These are phyloP conservation scores for Oscheius myriophilus DNA, from an alignment of 2,888 invertebrate species.

Conservation along the genomic window DNA sequence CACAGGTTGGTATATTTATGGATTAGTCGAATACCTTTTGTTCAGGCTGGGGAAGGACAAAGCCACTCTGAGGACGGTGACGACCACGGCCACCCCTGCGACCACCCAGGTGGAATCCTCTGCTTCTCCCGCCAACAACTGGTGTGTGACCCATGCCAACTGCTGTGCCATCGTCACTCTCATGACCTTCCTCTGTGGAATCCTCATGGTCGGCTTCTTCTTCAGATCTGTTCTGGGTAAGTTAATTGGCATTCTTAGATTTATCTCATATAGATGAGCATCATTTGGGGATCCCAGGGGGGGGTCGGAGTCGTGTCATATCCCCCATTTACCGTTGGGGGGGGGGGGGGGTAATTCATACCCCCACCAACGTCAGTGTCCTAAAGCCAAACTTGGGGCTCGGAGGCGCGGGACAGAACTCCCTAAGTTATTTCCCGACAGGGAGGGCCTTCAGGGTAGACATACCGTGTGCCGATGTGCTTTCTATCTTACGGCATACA, in stretches of 20 bases:
- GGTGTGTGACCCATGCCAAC: conserved; percentile 37
- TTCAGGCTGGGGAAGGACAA: conserved; percentile 41
- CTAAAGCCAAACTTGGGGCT: too few relatives aligned
- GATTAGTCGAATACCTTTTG: neutral
- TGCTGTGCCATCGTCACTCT: conserved; percentile 43
- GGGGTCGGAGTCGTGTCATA: too few relatives aligned
- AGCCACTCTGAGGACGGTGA: conserved; percentile 10
- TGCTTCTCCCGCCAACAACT: neutral
- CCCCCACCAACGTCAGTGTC: too few relatives aligned
- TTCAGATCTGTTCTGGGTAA: conserved; percentile 51
- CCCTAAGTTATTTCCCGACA: too few relatives aligned
- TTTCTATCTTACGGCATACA: too few relatives aligned
- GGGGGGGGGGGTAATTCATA: too few relatives aligned
- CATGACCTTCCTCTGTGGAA: conserved; percentile 54
- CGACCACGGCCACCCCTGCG: neutral
- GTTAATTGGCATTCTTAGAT: too few relatives aligned
- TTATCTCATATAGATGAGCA: neutral
- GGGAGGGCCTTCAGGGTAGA: too few relatives aligned
- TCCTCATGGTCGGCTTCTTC: conserved; percentile 66
- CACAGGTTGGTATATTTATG: conserved; percentile 29
- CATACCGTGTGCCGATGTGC: too few relatives aligned
- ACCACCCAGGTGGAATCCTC: neutral
- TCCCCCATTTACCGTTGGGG: too few relatives aligned
- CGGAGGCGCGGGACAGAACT: too few relatives aligned
- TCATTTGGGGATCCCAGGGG: neutral